Evolutionary conservation across 1,140 invertebrate genomes (phyloP).

Genomic region (Cyrtorhinus lividipennis): DNA sequence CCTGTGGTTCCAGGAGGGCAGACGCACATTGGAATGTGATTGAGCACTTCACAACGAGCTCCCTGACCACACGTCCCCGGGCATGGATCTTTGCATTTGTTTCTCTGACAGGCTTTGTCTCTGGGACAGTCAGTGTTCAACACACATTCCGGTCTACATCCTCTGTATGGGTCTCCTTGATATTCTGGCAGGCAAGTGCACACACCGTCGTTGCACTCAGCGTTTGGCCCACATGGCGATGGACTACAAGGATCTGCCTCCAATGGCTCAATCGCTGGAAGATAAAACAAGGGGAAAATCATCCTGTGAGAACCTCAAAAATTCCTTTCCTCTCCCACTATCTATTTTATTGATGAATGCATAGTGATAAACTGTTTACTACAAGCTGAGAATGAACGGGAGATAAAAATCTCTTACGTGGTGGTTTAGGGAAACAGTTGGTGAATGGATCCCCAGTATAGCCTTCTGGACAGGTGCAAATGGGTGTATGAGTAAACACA

Average conservation of each 20-base stretch:
- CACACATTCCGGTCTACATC: conserved; percentile 47
- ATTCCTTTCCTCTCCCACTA: background rate
- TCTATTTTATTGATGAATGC: background rate
- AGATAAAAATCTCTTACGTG: conserved; percentile 22
- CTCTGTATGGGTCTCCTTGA: conserved; percentile 44
- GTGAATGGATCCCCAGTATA: conserved; percentile 54
- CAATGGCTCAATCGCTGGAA: conserved; percentile 19
- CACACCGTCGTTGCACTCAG: conserved; percentile 43
- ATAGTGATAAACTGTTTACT: conserved; percentile 6
- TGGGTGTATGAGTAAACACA: conserved; percentile 49
- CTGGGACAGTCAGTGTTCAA: conserved; percentile 46
- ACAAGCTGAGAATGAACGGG: conserved; percentile 5
- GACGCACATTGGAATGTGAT: conserved; percentile 35
- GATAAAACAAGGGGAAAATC: background rate
- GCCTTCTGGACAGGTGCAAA: conserved; percentile 49
- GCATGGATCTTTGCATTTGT: conserved; percentile 62
- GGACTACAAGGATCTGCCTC: conserved; percentile 48
- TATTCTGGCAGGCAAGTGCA: conserved; percentile 44
- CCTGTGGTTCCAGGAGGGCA: conserved; percentile 34
- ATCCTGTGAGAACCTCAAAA: background rate
- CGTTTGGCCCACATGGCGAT: conserved; percentile 56
- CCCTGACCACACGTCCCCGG: conserved; percentile 53
- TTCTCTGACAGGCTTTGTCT: conserved; percentile 51
- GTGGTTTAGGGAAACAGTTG: conserved; percentile 33
- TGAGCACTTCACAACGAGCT: conserved; percentile 48